Evolutionary conservation across 2,888 invertebrate species (phyloP).

Genomic region (Holacanthella duospinosa): DNA sequence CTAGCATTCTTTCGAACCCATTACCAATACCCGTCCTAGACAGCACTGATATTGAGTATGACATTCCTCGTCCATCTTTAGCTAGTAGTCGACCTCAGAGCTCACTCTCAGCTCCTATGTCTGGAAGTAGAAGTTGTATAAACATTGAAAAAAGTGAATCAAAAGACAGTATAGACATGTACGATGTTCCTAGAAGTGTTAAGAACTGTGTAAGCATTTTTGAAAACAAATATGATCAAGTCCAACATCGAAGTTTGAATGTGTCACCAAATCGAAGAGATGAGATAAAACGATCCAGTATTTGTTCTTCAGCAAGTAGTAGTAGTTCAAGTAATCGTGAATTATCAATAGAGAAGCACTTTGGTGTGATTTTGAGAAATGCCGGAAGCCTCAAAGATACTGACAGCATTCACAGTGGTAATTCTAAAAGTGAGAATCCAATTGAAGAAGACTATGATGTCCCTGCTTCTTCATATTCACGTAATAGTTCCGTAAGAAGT

Average conservation of each 20-base stretch:
- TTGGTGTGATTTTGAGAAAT: conserved; percentile 1
- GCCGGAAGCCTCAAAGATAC: background rate
- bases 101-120: conserved; percentile 23
- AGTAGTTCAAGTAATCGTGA: background rate
- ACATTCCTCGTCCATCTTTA: conserved; percentile 23
- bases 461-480: conserved; percentile 15
- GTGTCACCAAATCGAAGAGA: background rate
- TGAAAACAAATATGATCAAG: conserved; percentile 31
- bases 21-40: conserved; percentile 5
- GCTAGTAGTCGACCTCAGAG: conserved; percentile 25
- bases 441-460: conserved; percentile 25
- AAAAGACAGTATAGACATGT: conserved; percentile 25
- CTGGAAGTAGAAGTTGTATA: conserved; percentile 18
- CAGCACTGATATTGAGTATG: conserved; percentile 15
- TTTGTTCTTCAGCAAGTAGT: conserved; percentile 10
- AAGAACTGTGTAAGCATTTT: conserved; percentile 27
- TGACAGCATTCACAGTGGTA: conserved; percentile 1
- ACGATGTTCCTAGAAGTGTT: conserved; percentile 28
- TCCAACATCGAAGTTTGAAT: conserved; percentile 1
- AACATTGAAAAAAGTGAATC: conserved; percentile 29
- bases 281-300: conserved; percentile 6
- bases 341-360: background rate
- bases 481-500: background rate
- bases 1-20: conserved; percentile 9
- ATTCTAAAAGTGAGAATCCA: background rate